Evolutionary conservation across 1,140 invertebrate species (phyloP).

Genomic region (Ericerus pela): DNA sequence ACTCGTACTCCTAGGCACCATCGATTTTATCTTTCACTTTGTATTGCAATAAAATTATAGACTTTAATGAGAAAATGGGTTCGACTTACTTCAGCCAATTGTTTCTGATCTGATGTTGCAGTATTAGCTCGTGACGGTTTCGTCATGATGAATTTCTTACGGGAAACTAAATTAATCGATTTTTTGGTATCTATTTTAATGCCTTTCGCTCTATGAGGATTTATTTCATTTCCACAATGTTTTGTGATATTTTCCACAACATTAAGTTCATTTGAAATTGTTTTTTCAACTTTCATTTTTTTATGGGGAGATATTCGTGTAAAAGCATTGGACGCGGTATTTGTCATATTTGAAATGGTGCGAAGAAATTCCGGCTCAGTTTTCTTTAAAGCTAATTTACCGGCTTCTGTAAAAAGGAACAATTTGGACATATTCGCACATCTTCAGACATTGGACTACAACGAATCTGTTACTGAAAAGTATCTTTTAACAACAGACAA

Average conservation of each 20-base stretch:
- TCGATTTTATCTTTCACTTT: too few relatives aligned
- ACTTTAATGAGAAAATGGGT: neutral
- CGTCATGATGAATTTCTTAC: slow-evolving; percentile 28
- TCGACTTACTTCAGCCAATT: neutral
- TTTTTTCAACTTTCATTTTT: neutral
- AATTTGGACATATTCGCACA: too few relatives aligned
- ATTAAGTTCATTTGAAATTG: neutral
- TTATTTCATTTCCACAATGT: neutral
- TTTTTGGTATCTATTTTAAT: slow-evolving; percentile 33
- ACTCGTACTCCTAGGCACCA: too few relatives aligned
- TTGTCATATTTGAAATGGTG: slow-evolving; percentile 27
- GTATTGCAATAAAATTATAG: too few relatives aligned
- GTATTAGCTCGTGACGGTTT: neutral
- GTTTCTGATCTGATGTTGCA: neutral
- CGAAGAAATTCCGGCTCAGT: slow-evolving; percentile 34
- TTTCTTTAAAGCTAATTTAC: slow-evolving; percentile 53
- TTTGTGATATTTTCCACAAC: neutral
- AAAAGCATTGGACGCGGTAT: slow-evolving; percentile 24
- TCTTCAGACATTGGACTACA: too few relatives aligned
- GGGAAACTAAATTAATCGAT: slow-evolving; percentile 27
- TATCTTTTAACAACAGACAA: too few relatives aligned
- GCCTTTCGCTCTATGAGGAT: slow-evolving; percentile 25
- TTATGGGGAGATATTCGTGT: neutral
- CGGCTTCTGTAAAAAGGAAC: slow-evolving; percentile 41
- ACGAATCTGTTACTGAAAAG: too few relatives aligned